phyloP scores from a whole-genome alignment of 2,888 invertebrate genomes.

The Acleris emargana region DNA sequence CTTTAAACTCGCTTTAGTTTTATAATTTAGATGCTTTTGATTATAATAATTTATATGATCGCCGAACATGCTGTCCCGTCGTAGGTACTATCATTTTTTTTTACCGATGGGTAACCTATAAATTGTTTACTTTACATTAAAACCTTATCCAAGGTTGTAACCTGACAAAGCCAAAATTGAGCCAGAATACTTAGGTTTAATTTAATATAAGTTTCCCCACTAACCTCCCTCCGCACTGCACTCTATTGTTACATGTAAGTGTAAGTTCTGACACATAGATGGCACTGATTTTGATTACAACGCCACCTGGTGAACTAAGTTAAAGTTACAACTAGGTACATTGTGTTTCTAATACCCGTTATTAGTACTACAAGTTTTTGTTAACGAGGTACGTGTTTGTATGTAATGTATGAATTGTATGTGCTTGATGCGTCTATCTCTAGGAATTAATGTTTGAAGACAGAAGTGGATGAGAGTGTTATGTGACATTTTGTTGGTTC shows the following conservation, averaged over 20 bases:
- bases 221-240: constrained; percentile 3
- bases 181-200: constrained; percentile 11
- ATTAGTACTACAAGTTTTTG: constrained; percentile 34
- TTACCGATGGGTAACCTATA: constrained; percentile 3
- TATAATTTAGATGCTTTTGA: no score
- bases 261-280: constrained; percentile 17
- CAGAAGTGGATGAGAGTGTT: no score
- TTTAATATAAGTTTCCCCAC: constrained; percentile 6
- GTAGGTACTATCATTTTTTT: constrained; percentile 9
- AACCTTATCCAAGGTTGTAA: constrained; percentile 6
- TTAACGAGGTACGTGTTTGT: constrained; percentile 32
- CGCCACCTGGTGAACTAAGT: constrained; percentile 2
- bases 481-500: no score
- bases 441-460: constrained; percentile 21
- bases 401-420: constrained; percentile 22
- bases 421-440: constrained; percentile 25
- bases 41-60: background rate
- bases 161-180: constrained; percentile 19
- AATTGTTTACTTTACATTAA: background rate
- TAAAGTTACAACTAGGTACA: background rate
- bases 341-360: constrained; percentile 18
- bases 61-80: background rate
- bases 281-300: constrained; percentile 18
- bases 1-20: no score
- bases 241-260: background rate